These are phyloP conservation scores for Neodiprion lecontei DNA, from an alignment of 1,140 invertebrate species.

Conservation along the genomic window DNA sequence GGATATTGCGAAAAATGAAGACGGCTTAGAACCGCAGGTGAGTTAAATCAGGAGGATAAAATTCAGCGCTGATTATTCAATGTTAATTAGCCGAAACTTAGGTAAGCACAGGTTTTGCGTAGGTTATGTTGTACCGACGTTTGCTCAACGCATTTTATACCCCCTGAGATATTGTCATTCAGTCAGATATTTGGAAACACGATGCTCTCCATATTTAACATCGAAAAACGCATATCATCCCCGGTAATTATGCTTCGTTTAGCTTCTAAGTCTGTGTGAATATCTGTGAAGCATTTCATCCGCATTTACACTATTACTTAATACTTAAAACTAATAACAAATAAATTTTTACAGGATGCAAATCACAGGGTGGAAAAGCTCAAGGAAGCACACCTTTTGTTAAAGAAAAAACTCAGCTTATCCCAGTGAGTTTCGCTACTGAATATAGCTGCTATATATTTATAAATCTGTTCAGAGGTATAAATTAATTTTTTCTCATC, in stretches of 20 bases:
- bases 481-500: background rate
- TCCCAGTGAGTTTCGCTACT: constrained; percentile 41
- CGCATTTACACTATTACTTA: too few relatives aligned
- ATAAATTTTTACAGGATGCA: constrained; percentile 26
- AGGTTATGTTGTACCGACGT: background rate
- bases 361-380: constrained; percentile 21
- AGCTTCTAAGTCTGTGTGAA: too few relatives aligned
- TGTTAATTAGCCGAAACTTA: background rate
- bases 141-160: background rate
- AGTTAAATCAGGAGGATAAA: background rate
- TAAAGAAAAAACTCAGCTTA: constrained; percentile 41
- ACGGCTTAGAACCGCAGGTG: background rate
- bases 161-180: background rate
- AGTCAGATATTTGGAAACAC: too few relatives aligned
- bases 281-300: too few relatives aligned
- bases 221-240: too few relatives aligned
- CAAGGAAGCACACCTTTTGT: constrained; percentile 35
- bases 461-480: background rate
- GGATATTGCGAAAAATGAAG: background rate
- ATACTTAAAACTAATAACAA: too few relatives aligned
- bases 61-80: background rate
- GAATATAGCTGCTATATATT: constrained; percentile 8
- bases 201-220: too few relatives aligned
- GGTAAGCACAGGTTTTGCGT: background rate
- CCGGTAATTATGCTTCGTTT: too few relatives aligned